Percentiles rank a stretch among this genome's conserved stretches.
These are phyloP conservation scores for Xestia c-nigrum DNA, from an alignment of 2,888 invertebrate genomes.

Conservation along the genomic window DNA sequence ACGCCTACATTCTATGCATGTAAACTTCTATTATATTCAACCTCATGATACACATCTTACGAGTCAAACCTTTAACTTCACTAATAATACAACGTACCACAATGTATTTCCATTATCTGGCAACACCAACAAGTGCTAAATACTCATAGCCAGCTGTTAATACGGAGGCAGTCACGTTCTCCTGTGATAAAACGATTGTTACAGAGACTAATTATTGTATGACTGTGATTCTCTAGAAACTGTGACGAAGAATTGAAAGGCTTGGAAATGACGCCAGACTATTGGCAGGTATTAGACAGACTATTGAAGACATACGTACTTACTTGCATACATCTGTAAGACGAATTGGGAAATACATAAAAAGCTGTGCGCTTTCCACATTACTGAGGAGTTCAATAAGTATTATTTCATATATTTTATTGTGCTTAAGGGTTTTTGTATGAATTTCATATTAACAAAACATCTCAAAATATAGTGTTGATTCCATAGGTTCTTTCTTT, in stretches of 20 bases:
- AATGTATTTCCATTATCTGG: conserved; percentile 33
- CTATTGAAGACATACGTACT: not conserved
- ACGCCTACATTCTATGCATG: not conserved
- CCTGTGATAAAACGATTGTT: conserved; percentile 18
- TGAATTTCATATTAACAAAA: not conserved
- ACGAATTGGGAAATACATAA: not conserved
- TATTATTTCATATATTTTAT: not conserved
- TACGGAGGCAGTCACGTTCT: conserved; percentile 49
- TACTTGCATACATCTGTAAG: not conserved
- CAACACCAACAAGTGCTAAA: conserved; percentile 13
- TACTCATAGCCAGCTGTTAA: conserved; percentile 32
- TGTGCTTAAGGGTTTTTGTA: not conserved
- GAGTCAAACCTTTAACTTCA: conserved; percentile 14
- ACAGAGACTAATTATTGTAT: conserved; percentile 47
- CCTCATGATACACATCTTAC: conserved; percentile 17
- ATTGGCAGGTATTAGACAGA: not conserved
- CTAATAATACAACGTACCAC: conserved; percentile 28
- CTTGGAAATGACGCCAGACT: not conserved
- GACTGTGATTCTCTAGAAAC: conserved; percentile 11
- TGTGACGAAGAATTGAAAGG: conserved; percentile 6
- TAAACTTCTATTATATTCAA: not conserved
- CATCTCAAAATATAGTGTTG: not conserved
- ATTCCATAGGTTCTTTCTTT: not conserved
- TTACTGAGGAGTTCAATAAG: not conserved
- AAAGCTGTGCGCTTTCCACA: no score